Conservation (phyloP, 2,797 vertebrate species). For the Kryptopterus vitreolus region DNA sequence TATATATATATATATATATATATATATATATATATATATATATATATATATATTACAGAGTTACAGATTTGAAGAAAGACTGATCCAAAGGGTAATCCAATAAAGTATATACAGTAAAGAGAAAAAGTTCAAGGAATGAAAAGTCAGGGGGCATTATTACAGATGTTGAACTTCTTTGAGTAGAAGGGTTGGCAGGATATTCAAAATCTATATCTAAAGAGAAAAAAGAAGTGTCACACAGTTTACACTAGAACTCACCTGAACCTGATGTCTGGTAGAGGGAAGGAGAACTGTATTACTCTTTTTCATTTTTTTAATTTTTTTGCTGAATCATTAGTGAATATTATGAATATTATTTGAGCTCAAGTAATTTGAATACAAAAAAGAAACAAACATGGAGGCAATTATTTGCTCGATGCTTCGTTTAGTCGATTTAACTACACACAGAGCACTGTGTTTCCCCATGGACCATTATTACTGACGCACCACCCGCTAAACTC, state of each 20-base stretch:
- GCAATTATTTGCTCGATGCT: too few relatives aligned
- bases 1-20: too few relatives aligned
- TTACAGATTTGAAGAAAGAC: neutral
- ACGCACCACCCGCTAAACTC: too few relatives aligned
- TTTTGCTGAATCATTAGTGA: neutral
- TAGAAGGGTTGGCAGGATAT: neutral
- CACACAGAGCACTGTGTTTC: too few relatives aligned
- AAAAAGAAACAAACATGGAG: too few relatives aligned
- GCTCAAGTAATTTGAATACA: too few relatives aligned
- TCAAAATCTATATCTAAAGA: neutral
- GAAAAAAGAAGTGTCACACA: neutral
- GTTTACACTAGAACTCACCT: neutral
- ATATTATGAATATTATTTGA: neutral
- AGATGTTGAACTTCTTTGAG: neutral
- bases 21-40: too few relatives aligned
- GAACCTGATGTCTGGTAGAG: neutral
- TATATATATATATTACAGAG: neutral
- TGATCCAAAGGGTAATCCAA: neutral
- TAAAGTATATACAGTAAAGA: neutral
- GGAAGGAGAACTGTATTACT: neutral
- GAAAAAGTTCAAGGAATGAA: neutral
- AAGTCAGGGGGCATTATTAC: neutral
- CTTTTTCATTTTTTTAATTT: neutral
- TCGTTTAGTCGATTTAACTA: too few relatives aligned
- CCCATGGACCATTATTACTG: too few relatives aligned